These are phyloP conservation scores for Azemiops feae DNA, from an alignment of 2,113 vertebrate species.

Conservation along the genomic window DNA sequence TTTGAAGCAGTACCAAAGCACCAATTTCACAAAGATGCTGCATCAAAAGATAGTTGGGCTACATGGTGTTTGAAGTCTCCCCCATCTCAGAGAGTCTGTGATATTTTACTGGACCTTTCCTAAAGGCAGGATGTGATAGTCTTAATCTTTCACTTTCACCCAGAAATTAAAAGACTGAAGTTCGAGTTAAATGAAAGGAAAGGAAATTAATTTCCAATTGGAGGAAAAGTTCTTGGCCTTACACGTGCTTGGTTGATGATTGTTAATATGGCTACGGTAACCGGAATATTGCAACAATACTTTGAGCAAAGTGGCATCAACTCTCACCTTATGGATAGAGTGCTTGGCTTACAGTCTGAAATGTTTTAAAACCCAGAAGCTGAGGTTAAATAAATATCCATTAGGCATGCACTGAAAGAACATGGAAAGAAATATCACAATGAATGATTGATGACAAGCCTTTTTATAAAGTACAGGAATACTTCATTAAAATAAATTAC, in stretches of 20 bases:
- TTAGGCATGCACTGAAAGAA: not conserved
- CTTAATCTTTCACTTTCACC: not conserved
- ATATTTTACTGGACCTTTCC: not conserved
- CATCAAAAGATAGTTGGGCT: not conserved
- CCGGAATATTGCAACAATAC: slow-evolving; percentile 9
- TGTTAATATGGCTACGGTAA: not conserved
- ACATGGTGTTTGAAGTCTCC: not conserved
- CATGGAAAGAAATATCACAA: not conserved
- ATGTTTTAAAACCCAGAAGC: not conserved
- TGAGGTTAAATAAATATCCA: not conserved
- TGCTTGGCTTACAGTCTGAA: not conserved
- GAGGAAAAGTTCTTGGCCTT: not conserved
- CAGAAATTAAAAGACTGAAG: not conserved
- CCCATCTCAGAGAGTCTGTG: not conserved
- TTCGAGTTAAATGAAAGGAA: not conserved
- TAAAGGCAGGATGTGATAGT: not conserved
- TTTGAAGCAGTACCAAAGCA: not conserved
- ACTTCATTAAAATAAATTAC: slow-evolving; percentile 12
- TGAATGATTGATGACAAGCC: not conserved
- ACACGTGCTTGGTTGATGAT: not conserved
- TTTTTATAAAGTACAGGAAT: not conserved
- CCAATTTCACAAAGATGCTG: not conserved
- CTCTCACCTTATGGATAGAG: not conserved
- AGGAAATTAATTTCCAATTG: not conserved
- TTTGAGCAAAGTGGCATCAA: not conserved